Base-by-base conservation (phyloP, 2,888 invertebrate genomes). In the Orgyia antiqua region DNA sequence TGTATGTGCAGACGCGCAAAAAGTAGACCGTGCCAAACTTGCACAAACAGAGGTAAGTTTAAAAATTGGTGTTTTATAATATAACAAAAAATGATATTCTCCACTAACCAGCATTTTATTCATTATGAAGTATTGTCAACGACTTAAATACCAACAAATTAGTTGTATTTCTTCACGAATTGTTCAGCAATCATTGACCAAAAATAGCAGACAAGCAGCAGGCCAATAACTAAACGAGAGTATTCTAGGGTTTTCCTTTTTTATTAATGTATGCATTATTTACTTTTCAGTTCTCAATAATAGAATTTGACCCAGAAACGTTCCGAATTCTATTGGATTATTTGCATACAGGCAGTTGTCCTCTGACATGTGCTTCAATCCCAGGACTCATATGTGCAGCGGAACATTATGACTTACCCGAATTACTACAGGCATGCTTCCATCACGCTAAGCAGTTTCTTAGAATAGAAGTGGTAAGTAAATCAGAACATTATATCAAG, bases 381-480 rank as follows among this genome's bases (percentile, higher is more conserved):
- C 96, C 97, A 7, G 96, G 97, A 1, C 89, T 97, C 15, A 95
- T 97, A 47, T 97, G 96, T 69, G 96, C 97, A 1, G 97, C 97
- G 1, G 97, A 97, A 63, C 97, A 97, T 70, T 97, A 96, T 72
- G 97, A 97, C 76, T 87, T 97, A 38, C 96, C 97, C 0, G 97
- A 97, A 69, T 87, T 97, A 31, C 87, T 97, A 39, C 96, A 97
- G 68, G 97, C 97, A 7, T 97, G 97, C 80, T 97, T 97, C 84
- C 97, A 97, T 68, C 97, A 97, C 63, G 96, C 96, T 57, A 97
- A 97, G 71, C 96, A 97, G 73, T 96, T 96, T 73, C 88, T 97
- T 19, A 89, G 96, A 54, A 94, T 96, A 71, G 96, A 96, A 82
- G 94, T 96, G 62, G 96, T 94, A 68, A 83, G 88, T 18, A 29